phyloP scores from a whole-genome alignment of 1,140 invertebrate species.

The Cyrtorhinus lividipennis region DNA sequence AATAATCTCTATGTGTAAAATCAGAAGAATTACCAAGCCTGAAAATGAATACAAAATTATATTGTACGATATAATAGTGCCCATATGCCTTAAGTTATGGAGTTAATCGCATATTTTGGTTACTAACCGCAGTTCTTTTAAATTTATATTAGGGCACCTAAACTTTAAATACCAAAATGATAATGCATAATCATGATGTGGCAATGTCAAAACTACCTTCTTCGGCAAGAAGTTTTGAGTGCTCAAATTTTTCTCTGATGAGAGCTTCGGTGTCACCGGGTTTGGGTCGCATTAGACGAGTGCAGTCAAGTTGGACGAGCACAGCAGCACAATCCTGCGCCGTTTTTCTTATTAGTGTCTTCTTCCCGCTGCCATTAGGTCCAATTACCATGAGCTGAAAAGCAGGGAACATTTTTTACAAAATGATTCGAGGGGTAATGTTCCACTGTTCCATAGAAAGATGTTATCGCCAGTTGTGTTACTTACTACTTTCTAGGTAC shows the following conservation, averaged over 20 bases:
- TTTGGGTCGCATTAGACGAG: background rate
- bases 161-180: background rate
- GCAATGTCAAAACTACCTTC: background rate
- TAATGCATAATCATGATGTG: too few species aligned
- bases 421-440: too few species aligned
- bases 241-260: background rate
- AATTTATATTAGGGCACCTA: background rate
- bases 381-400: background rate
- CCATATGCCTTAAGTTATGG: background rate
- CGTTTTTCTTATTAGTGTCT: background rate
- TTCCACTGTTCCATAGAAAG: too few species aligned
- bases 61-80: background rate
- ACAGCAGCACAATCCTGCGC: background rate
- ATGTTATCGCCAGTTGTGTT: too few species aligned
- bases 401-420: too few species aligned
- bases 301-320: background rate
- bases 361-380: background rate
- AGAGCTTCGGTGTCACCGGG: background rate
- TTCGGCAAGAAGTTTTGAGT: background rate
- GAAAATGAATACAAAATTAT: background rate
- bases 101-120: background rate
- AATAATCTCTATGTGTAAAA: background rate
- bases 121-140: background rate
- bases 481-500: too few species aligned
- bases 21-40: background rate